These are phyloP conservation scores for Diadophis punctatus DNA, from an alignment of 2,113 vertebrate genomes.

Conservation along the genomic window DNA sequence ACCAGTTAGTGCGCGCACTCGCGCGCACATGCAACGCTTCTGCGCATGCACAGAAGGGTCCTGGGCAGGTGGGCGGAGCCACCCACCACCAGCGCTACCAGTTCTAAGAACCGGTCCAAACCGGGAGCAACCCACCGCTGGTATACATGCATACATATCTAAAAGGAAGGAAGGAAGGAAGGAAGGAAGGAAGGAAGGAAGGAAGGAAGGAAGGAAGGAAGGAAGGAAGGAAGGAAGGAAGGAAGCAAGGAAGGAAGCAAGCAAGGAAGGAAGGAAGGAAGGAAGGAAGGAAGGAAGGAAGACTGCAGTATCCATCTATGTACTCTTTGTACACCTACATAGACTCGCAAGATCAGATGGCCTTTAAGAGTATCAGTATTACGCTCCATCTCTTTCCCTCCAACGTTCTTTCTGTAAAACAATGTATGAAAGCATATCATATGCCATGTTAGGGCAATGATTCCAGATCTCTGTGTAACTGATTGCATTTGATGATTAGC, in stretches of 20 bases:
- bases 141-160: background rate
- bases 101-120: no score
- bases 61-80: no score
- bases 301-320: background rate
- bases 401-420: background rate
- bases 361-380: background rate
- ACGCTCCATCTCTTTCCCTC: background rate
- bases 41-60: no score
- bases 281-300: background rate
- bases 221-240: background rate
- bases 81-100: no score
- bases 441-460: background rate
- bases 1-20: no score
- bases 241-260: background rate
- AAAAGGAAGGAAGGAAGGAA: background rate
- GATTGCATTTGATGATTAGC: background rate
- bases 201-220: background rate
- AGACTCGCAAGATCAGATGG: background rate
- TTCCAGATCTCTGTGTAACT: background rate
- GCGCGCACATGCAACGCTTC: no score
- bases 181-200: background rate
- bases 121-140: no score
- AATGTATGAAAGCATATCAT: background rate
- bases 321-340: background rate
- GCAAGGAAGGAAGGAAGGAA: background rate